These are phyloP conservation scores for Drosophila micromelanica DNA, from an alignment of 1,140 invertebrate species.

Conservation along the genomic window DNA sequence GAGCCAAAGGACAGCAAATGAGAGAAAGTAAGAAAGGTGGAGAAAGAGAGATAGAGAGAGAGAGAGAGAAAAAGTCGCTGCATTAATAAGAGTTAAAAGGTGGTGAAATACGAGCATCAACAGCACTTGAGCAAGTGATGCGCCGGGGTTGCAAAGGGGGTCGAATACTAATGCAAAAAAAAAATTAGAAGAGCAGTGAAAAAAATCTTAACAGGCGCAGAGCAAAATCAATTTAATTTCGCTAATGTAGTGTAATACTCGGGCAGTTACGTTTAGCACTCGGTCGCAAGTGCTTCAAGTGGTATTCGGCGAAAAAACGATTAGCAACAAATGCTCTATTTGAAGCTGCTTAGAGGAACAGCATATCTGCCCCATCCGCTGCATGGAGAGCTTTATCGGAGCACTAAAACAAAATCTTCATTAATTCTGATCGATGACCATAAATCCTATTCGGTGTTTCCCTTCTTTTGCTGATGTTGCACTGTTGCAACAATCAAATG, in stretches of 20 bases:
- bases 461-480: constrained; percentile 40
- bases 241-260: constrained; percentile 79
- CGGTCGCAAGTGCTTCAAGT: constrained; percentile 35
- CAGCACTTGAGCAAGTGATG: constrained; percentile 15
- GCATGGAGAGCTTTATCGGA: constrained; percentile 19
- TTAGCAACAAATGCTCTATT: constrained; percentile 77
- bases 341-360: constrained; percentile 37
- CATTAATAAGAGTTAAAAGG: constrained; percentile 47
- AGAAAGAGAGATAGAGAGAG: neutral
- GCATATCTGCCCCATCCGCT: neutral
- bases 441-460: constrained; percentile 70
- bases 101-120: constrained; percentile 56
- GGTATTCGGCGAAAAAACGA: constrained; percentile 43
- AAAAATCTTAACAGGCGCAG: constrained; percentile 21
- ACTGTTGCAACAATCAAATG: constrained; percentile 78
- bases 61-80: neutral
- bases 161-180: neutral
- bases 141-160: constrained; percentile 34
- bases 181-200: neutral
- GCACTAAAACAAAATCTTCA: constrained; percentile 81
- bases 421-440: constrained; percentile 84
- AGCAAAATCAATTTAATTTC: constrained; percentile 77
- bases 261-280: constrained; percentile 56
- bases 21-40: neutral
- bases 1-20: neutral